phyloP scores from a whole-genome alignment of 2,797 vertebrate species.

The Gobio occitaniae region DNA sequence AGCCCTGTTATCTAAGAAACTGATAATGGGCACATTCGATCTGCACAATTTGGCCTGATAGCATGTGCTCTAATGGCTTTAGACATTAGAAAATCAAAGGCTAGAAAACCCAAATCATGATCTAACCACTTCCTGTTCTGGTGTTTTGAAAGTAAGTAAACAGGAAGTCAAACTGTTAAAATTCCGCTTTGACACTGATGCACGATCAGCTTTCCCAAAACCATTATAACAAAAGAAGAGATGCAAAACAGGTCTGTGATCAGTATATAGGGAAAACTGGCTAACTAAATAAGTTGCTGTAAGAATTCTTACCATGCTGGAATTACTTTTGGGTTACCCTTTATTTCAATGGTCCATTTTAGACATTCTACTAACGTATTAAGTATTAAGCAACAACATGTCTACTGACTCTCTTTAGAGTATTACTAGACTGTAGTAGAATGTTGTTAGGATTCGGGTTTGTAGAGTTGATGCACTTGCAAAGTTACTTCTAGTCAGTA shows the following conservation, averaged over 20 bases:
- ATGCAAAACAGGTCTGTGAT: conserved; percentile 1
- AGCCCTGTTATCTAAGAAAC: background rate
- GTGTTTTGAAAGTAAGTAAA: conserved; percentile 14
- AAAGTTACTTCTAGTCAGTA: background rate
- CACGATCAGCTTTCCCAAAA: background rate
- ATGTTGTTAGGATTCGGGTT: background rate
- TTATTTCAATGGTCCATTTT: background rate
- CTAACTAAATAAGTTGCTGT: background rate
- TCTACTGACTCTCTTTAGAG: background rate
- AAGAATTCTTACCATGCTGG: background rate
- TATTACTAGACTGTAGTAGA: background rate
- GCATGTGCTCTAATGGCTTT: background rate
- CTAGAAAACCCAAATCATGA: conserved; percentile 15
- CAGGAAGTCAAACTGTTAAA: conserved; percentile 52
- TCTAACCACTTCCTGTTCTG: conserved; percentile 51
- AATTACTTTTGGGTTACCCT: background rate
- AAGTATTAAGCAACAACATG: background rate
- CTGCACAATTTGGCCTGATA: background rate
- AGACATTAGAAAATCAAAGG: conserved; percentile 42
- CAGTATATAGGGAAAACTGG: background rate
- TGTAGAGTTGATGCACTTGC: background rate
- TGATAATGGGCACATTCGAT: conserved; percentile 16
- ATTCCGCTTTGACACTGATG: background rate
- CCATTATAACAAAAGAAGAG: background rate
- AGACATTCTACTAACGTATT: background rate